These are phyloP conservation scores for Cerceris rybyensis DNA, from an alignment of 2,888 invertebrate species.

Conservation along the genomic window DNA sequence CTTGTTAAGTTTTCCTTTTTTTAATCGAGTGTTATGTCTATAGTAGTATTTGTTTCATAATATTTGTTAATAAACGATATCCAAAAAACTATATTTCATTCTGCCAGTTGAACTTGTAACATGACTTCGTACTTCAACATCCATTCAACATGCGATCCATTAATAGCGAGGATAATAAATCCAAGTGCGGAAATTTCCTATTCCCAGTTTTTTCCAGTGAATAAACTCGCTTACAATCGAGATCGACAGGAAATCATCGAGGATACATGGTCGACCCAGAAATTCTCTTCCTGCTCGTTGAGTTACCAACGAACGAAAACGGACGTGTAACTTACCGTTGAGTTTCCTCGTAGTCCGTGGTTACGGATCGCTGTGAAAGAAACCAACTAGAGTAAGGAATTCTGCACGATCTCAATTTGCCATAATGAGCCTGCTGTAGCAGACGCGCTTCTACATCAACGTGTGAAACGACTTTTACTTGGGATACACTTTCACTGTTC, in stretches of 20 bases:
- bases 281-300: conserved; percentile 26
- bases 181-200: not conserved
- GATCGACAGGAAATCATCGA: conserved; percentile 3
- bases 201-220: not conserved
- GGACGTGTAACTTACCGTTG: conserved; percentile 51
- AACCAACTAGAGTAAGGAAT: conserved; percentile 32
- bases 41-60: not conserved
- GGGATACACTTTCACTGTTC: conserved; percentile 78
- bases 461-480: conserved; percentile 77
- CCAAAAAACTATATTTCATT: not conserved
- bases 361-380: conserved; percentile 48
- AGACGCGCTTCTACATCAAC: conserved; percentile 61
- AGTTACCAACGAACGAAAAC: conserved; percentile 12
- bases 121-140: not conserved
- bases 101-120: not conserved
- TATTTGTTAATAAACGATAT: conserved; percentile 57
- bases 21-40: not conserved
- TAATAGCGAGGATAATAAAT: not conserved
- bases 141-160: not conserved
- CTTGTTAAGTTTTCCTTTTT: conserved; percentile 61
- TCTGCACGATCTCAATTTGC: conserved; percentile 71
- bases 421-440: conserved; percentile 66
- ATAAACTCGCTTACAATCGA: not conserved
- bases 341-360: conserved; percentile 55
- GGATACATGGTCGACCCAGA: not conserved